Evolutionary conservation across 1,140 invertebrate genomes (phyloP).

Genomic region (Solenopsis fugax): DNA sequence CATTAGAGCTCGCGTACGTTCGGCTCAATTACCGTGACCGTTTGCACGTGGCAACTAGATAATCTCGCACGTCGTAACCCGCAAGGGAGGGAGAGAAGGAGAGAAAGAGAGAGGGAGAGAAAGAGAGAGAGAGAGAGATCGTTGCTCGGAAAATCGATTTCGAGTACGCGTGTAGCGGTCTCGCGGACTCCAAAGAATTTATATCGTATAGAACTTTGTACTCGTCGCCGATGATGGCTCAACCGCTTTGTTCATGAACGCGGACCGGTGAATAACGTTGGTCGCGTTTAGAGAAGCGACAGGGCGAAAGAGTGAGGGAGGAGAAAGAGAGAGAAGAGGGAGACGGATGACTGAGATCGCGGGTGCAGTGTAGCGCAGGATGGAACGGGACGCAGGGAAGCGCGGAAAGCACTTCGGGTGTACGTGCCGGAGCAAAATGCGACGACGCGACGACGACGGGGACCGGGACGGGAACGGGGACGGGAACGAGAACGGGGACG

Average conservation of each 20-base stretch:
- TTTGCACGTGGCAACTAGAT: constrained; percentile 2
- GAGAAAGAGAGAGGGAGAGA: background rate
- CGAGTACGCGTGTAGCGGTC: background rate
- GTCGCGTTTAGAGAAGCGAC: constrained; percentile 18
- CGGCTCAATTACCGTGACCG: background rate
- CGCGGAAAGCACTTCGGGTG: background rate
- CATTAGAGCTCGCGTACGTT: background rate
- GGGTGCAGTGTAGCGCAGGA: constrained; percentile 23
- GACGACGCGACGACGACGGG: background rate
- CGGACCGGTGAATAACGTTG: constrained; percentile 55
- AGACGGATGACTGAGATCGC: constrained; percentile 30
- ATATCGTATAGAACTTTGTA: constrained; percentile 70
- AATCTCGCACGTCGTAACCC: constrained; percentile 20
- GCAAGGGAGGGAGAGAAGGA: background rate
- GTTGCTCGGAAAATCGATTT: background rate
- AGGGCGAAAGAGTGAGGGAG: constrained; percentile 17
- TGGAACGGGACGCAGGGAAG: background rate
- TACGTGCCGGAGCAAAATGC: constrained; percentile 18
- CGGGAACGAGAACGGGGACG: background rate
- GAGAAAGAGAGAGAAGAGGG: background rate
- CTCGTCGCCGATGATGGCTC: constrained; percentile 59
- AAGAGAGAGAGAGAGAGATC: background rate
- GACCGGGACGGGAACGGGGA: background rate
- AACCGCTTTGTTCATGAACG: constrained; percentile 36
- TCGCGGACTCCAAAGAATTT: background rate